A percentile compares a stretch with the other conserved stretches of the same genome.
phyloP scores from a whole-genome alignment of 1,140 invertebrate genomes.

The Listronotus oregonensis region DNA sequence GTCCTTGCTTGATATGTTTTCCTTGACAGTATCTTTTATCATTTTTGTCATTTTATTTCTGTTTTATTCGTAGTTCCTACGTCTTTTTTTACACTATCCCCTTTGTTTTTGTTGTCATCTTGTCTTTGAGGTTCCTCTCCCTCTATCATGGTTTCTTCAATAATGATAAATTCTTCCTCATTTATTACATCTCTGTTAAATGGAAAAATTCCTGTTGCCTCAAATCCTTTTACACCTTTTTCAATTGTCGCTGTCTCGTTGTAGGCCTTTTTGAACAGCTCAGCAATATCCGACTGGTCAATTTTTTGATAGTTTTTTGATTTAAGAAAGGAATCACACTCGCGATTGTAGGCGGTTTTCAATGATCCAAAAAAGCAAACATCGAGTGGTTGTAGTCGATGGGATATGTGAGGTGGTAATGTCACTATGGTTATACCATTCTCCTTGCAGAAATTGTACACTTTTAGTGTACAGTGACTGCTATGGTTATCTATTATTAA shows the following conservation, averaged over 20 bases:
- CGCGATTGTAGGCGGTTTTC: constrained; percentile 13
- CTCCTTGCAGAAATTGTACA: constrained; percentile 24
- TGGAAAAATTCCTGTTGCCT: constrained; percentile 41
- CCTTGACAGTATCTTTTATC: no score
- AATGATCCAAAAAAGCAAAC: constrained; percentile 43
- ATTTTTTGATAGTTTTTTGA: constrained; percentile 28
- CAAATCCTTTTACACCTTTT: constrained; percentile 37
- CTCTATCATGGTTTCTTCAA: neutral
- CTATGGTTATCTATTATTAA: constrained; percentile 48
- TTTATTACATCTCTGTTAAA: constrained; percentile 23
- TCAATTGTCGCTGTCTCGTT: constrained; percentile 47
- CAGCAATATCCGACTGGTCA: constrained; percentile 47
- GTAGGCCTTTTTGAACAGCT: constrained; percentile 52
- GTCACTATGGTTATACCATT: constrained; percentile 27
- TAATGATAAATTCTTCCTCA: neutral
- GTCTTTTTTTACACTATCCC: no score
- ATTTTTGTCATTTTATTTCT: no score
- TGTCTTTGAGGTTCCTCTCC: neutral
- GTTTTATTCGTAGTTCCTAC: no score
- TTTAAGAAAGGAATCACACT: constrained; percentile 33
- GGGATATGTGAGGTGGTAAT: constrained; percentile 30
- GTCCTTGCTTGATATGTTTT: no score
- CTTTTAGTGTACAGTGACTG: constrained; percentile 12
- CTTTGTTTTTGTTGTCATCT: no score
- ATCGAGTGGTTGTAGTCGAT: constrained; percentile 54